Percentiles rank a stretch among this genome's conserved stretches.
Conservation (phyloP, 2,113 vertebrate genomes). For the Nesoenas mayeri region DNA sequence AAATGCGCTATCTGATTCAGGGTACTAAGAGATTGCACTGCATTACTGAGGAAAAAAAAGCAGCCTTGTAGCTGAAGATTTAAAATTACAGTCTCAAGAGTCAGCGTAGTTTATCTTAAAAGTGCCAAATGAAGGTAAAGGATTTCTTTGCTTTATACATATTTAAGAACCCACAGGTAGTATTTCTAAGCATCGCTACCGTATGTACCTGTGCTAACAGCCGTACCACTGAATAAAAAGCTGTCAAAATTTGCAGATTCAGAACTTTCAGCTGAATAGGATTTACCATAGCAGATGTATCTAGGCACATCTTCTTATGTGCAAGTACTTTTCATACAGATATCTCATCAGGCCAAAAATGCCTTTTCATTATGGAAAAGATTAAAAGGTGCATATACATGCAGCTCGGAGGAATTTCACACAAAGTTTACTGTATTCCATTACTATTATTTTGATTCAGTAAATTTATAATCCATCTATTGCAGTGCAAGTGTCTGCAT, state of each 20-base stretch:
- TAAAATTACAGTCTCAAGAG: conserved; percentile 3
- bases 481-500: background rate
- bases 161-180: conserved; percentile 58
- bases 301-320: conserved; percentile 28
- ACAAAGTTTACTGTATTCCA: background rate
- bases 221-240: conserved; percentile 54
- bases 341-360: conserved; percentile 33
- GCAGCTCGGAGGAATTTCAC: conserved; percentile 10
- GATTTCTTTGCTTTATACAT: conserved; percentile 55
- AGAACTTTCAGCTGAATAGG: conserved; percentile 56
- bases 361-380: conserved; percentile 16
- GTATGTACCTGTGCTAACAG: conserved; percentile 40
- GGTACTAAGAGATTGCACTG: background rate
- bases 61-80: background rate
- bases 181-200: conserved; percentile 42
- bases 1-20: background rate
- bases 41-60: background rate
- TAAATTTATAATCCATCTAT: conserved; percentile 28
- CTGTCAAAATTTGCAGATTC: conserved; percentile 63
- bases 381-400: conserved; percentile 47
- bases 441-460: conserved; percentile 8
- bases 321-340: background rate
- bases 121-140: conserved; percentile 41
- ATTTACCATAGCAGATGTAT: conserved; percentile 44
- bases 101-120: conserved; percentile 21